Percentiles rank a stretch among this genome's conserved stretches.
phyloP scores from a whole-genome alignment of 2,888 invertebrate species.

The Phrixothrix hirtus region DNA sequence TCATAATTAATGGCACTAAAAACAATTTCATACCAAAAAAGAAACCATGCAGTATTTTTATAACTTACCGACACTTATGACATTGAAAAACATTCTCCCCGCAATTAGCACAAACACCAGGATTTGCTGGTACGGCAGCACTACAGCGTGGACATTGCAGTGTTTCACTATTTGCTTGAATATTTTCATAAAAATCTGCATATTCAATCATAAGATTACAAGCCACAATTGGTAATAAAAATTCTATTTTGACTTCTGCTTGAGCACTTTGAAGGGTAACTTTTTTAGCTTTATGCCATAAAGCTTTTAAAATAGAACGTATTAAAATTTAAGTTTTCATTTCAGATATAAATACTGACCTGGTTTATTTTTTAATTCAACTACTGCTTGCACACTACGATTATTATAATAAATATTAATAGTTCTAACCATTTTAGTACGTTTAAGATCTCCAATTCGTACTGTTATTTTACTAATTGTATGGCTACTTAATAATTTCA shows the following conservation, averaged over 20 bases:
- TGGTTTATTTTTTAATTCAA: conserved; percentile 95
- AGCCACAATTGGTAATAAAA: conserved; percentile 94
- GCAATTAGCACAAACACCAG: conserved; percentile 95
- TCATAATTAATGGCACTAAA: conserved; percentile 95
- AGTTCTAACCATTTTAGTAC: conserved; percentile 95
- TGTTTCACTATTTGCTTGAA: conserved; percentile 90
- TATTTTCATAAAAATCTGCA: conserved; percentile 95
- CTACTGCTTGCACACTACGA: conserved; percentile 92
- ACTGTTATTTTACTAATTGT: conserved; percentile 93
- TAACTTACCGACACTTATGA: conserved; percentile 85
- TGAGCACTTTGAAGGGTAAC: conserved; percentile 89
- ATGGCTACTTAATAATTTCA: conserved; percentile 93
- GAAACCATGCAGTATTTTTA: too few relatives aligned
- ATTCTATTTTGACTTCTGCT: conserved; percentile 95
- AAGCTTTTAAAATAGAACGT: conserved; percentile 63
- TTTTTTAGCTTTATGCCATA: conserved; percentile 97
- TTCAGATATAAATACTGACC: conserved; percentile 50
- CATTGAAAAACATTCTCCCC: conserved; percentile 99
- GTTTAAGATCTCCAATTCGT: conserved; percentile 91
- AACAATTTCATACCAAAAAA: too few relatives aligned
- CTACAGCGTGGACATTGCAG: conserved; percentile 95
- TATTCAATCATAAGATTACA: conserved; percentile 99
- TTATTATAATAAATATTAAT: conserved; percentile 98
- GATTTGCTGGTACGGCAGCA: conserved; percentile 94
- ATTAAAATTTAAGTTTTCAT: background rate